These are phyloP conservation scores for Melanargia galathea DNA, from an alignment of 2,888 invertebrate genomes.

Conservation along the genomic window DNA sequence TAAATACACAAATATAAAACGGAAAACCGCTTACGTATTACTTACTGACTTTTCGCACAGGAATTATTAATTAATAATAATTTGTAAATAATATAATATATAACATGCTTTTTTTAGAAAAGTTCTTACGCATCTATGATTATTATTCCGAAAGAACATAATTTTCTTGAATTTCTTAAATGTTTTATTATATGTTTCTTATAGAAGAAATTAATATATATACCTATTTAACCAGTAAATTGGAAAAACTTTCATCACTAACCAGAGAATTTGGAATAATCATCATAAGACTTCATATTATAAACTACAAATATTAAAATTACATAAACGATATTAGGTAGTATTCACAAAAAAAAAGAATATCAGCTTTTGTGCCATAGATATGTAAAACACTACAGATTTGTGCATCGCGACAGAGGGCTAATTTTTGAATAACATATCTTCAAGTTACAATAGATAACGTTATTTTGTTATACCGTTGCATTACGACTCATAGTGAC, in stretches of 20 bases:
- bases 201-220: conserved; percentile 1
- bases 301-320: conserved; percentile 8
- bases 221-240: background rate
- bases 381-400: conserved; percentile 51
- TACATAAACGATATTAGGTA: conserved; percentile 12
- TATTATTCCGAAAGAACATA: background rate
- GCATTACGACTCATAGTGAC: conserved; percentile 46
- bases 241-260: conserved; percentile 52
- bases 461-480: conserved; percentile 35
- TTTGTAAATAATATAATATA: background rate
- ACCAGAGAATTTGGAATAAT: conserved; percentile 69
- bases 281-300: conserved; percentile 63
- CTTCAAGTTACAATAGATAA: conserved; percentile 7
- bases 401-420: conserved; percentile 30
- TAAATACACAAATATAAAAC: too few species aligned
- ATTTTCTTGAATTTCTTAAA: background rate
- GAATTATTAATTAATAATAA: background rate
- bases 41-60: conserved; percentile 4
- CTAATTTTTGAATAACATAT: conserved; percentile 2
- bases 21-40: background rate
- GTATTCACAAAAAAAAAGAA: conserved; percentile 37
- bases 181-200: background rate
- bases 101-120: background rate
- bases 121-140: background rate
- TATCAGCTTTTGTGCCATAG: conserved; percentile 46